Evolutionary conservation across 2,888 invertebrate species (phyloP), one percentile per base, ranked within the genome.

Genomic region (Microctonus hyperodae): DNA sequence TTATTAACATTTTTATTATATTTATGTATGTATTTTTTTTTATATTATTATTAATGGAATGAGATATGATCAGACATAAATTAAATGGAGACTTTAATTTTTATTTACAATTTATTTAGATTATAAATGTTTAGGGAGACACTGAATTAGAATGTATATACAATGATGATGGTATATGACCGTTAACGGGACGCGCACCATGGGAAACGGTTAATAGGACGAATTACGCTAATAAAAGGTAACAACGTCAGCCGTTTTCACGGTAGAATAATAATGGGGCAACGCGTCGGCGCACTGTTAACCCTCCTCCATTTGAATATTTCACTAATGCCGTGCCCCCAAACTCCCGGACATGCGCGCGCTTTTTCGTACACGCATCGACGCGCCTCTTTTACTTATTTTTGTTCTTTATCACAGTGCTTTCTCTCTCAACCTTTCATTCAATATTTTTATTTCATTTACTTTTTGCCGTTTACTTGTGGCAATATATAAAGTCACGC

Each of bases 251-350:
- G 79, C 70, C 80, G 81, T 82, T 82, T 82, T 82, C 81, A 82
- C 81, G 81, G 78, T 82, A 82, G 81, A 82, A 82, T 82, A 81
- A 81, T 81, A 82, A 82, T 82, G 80, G 76, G 74, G 75, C 72
- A 72, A 69, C 73, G 74, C 73, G 64, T 68, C 65, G 70, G 68
- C 69, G 67, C 70, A 66, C 69, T 56, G 65, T 56, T 25, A 44
- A 50, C 63, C 58, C 50, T 25, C 66, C 67, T 64, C 62, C 51
- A 67, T 69, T 70, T 62, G 67, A 70, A 71, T 73, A 71, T 73
- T 73, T 70, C 68, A 65, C 70, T 71, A 73, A 70, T 71, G 69
- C 68, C 73, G 69, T 65, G 71, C 70, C 60, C 68, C 63, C 70
- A 60, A 67, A 55, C 65, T 69, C 44, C 73, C 78, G 75, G 78